phyloP scores from a whole-genome alignment of 2,797 vertebrate species.

The Hybognathus amarus region DNA sequence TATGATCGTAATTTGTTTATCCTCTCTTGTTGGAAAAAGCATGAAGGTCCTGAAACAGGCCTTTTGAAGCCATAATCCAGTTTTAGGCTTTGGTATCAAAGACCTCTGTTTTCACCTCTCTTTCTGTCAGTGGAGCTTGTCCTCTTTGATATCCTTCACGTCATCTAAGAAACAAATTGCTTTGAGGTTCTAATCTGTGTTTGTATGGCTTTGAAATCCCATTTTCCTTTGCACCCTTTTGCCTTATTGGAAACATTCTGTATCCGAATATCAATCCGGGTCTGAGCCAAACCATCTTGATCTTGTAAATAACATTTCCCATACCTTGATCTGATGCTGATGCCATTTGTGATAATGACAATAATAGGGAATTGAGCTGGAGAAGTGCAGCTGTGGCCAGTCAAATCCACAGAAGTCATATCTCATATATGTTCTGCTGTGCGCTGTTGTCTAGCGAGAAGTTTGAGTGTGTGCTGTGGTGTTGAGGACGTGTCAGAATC shows the following conservation, averaged over 20 bases:
- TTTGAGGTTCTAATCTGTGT: constrained; percentile 51
- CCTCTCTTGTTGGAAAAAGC: neutral
- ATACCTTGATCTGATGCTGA: constrained; percentile 1
- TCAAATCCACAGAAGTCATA: neutral
- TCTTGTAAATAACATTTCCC: constrained; percentile 13
- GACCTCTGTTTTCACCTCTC: constrained; percentile 13
- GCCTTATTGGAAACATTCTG: constrained; percentile 30
- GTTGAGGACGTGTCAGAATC: neutral
- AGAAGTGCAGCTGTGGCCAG: constrained; percentile 14
- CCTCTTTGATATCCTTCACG: constrained; percentile 37
- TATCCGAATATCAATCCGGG: constrained; percentile 30
- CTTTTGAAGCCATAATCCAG: neutral
- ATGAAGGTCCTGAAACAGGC: constrained; percentile 1
- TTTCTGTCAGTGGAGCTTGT: constrained; percentile 12
- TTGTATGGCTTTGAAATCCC: constrained; percentile 53
- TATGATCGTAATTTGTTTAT: neutral
- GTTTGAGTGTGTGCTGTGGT: neutral
- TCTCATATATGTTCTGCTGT: neutral
- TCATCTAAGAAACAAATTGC: constrained; percentile 38
- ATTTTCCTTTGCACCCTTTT: constrained; percentile 41
- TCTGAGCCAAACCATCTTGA: neutral
- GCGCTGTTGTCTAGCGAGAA: neutral
- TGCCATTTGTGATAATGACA: constrained; percentile 19
- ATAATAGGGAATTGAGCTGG: constrained; percentile 1
- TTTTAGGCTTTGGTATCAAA: constrained; percentile 18